A percentile compares a stretch with the other conserved stretches of the same genome.
These are phyloP conservation scores for Philotrypesis tridentata DNA, from an alignment of 1,140 invertebrate genomes.

Conservation along the genomic window DNA sequence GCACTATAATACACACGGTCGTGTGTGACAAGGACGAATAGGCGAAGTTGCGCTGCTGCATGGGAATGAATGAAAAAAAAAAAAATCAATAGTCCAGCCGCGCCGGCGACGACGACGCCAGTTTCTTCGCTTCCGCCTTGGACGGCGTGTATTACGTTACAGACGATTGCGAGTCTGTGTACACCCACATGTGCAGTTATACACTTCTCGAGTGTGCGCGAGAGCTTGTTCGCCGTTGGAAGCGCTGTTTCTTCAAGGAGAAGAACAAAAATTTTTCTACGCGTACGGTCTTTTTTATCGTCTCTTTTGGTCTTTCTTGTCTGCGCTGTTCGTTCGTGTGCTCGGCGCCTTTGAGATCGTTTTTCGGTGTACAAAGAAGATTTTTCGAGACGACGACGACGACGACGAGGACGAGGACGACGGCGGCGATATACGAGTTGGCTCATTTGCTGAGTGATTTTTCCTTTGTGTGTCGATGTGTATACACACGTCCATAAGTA, in stretches of 20 bases:
- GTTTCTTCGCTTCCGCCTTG: neutral
- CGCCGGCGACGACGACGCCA: neutral
- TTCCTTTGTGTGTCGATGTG: neutral
- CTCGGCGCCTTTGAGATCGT: neutral
- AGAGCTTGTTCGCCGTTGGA: too few species aligned
- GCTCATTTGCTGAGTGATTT: neutral
- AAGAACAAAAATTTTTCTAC: too few species aligned
- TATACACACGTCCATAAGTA: too few species aligned
- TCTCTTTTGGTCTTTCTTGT: too few species aligned
- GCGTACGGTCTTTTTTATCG: too few species aligned
- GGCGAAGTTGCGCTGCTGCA: neutral
- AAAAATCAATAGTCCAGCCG: slow-evolving; percentile 21
- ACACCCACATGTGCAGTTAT: too few species aligned
- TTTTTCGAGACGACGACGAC: neutral
- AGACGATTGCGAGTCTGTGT: too few species aligned
- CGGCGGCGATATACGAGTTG: neutral
- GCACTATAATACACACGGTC: too few species aligned
- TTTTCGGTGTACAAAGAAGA: neutral
- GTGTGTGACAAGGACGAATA: slow-evolving; percentile 17
- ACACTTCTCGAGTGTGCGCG: too few species aligned
- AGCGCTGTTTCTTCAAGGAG: too few species aligned
- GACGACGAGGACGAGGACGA: neutral
- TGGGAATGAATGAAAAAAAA: neutral
- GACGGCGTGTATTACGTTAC: neutral
- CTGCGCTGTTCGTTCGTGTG: too few species aligned